Evolutionary conservation across 2,888 invertebrate species (phyloP).

Genomic region (Ennomos fuscantarius): DNA sequence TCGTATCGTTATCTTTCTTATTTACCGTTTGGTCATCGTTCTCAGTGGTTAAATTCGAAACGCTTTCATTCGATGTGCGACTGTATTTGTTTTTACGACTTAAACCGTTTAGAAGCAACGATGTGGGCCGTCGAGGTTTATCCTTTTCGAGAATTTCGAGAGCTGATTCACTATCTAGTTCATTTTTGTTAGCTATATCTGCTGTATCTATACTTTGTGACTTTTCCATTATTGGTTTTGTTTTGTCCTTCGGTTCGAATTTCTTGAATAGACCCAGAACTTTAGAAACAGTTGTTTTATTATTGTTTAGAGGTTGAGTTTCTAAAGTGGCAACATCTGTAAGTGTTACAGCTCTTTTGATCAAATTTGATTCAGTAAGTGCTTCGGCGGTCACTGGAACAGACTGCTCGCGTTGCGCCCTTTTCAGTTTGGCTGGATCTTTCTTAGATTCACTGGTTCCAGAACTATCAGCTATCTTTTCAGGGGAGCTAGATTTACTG

Average conservation of each 20-base stretch:
- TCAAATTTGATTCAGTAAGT: slow-evolving; percentile 87
- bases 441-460: slow-evolving; percentile 55
- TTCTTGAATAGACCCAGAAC: slow-evolving; percentile 92
- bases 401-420: slow-evolving; percentile 88
- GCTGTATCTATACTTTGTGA: slow-evolving; percentile 47
- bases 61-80: slow-evolving; percentile 76
- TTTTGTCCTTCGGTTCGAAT: slow-evolving; percentile 86
- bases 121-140: slow-evolving; percentile 83
- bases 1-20: slow-evolving; percentile 67
- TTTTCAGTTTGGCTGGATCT: slow-evolving; percentile 77
- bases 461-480: slow-evolving; percentile 69
- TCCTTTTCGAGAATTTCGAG: slow-evolving; percentile 60
- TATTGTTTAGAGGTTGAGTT: slow-evolving; percentile 68
- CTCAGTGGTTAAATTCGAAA: slow-evolving; percentile 51
- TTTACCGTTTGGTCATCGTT: slow-evolving; percentile 56
- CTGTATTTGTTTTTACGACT: slow-evolving; percentile 80
- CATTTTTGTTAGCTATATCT: slow-evolving; percentile 47
- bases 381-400: slow-evolving; percentile 83
- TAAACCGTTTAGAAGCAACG: slow-evolving; percentile 82
- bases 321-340: slow-evolving; percentile 86
- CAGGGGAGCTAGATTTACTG: slow-evolving; percentile 77
- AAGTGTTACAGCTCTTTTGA: slow-evolving; percentile 90
- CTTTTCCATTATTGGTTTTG: slow-evolving; percentile 64
- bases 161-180: slow-evolving; percentile 45
- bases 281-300: slow-evolving; percentile 89